Percentiles rank a stretch among this genome's conserved stretches.
These are phyloP conservation scores for Bufotes viridis DNA, from an alignment of 2,797 vertebrate species.

Conservation along the genomic window DNA sequence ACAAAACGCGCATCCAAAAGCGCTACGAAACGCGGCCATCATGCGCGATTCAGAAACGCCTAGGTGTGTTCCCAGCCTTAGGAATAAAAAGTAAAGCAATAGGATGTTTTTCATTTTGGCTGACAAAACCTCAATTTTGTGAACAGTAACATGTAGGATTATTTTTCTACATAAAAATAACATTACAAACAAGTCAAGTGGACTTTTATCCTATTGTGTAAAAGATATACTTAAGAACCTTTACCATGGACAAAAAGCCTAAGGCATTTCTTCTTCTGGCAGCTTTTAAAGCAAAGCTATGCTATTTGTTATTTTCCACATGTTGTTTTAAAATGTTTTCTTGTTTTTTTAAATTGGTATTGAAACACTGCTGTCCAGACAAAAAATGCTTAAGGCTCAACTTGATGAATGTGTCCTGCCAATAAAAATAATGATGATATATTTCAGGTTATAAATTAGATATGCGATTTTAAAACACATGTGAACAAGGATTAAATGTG, in stretches of 20 bases:
- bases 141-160: not conserved
- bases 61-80: no score
- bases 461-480: not conserved
- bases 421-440: not conserved
- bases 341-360: slow-evolving; percentile 12
- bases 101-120: not conserved
- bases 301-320: slow-evolving; percentile 16
- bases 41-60: no score
- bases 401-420: not conserved
- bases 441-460: not conserved
- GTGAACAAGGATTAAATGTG: not conserved
- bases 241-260: slow-evolving; percentile 42
- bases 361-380: not conserved
- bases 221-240: not conserved
- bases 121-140: not conserved
- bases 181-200: slow-evolving; percentile 10
- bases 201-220: not conserved
- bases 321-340: slow-evolving; percentile 32
- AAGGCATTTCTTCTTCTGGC: slow-evolving; percentile 25
- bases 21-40: no score
- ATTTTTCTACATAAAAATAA: not conserved
- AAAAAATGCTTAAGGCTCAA: slow-evolving; percentile 34
- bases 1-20: no score
- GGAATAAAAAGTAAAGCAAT: not conserved
- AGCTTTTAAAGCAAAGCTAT: slow-evolving; percentile 12